Evolutionary conservation across 1,140 invertebrate genomes (phyloP), one percentile per base, ranked within the genome.

Genomic region (Mactra quadrangularis): DNA sequence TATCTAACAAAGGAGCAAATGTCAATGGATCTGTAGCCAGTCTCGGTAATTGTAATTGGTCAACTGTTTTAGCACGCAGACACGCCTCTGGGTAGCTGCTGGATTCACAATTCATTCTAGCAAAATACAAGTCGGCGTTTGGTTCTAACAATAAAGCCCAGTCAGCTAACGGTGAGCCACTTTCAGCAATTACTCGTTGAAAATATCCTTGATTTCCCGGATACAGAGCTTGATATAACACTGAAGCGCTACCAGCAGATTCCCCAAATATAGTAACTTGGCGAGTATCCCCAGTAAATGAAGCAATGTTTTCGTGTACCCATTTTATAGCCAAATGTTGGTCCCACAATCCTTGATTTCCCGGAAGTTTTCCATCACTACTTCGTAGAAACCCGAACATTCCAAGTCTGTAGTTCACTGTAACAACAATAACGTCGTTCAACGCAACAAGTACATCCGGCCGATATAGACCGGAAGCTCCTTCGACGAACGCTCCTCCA

Each of bases 341-440:
- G 89, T 96, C 96, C 52, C 95, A 93, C 4, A 96, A 87, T 3
- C 95, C 96, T 33, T 96, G 94, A 89, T 96, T 96, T 0, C 96
- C 96, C 7, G 85, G 72, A n/a, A 78, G 33, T 27, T 62, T 25
- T 17, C 62, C 71, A 22, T 72, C 74, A 27, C 45, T 27, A 17
- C 60, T 78, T 13, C 41, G 2, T 22, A 84, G 22, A 68, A 88
- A 86, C n/a, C 96, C 97, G 66, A 99, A 94, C 82, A 97, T 96
- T 52, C 98, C 98, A 0, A 99, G 94, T 17, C 98, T 95, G 93
- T 99, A 99, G 91, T 99, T 99, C 55, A 99, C 95, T 0, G 97
- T 97, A 0, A 99, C 97, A 1, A 99, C 97, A 3, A 99, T 96
- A 0, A 99, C 97, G 0, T 99, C 97, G 86, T 97, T 95, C 82